Conservation (phyloP, 2,797 vertebrate species). For the Cyprinella venusta region DNA sequence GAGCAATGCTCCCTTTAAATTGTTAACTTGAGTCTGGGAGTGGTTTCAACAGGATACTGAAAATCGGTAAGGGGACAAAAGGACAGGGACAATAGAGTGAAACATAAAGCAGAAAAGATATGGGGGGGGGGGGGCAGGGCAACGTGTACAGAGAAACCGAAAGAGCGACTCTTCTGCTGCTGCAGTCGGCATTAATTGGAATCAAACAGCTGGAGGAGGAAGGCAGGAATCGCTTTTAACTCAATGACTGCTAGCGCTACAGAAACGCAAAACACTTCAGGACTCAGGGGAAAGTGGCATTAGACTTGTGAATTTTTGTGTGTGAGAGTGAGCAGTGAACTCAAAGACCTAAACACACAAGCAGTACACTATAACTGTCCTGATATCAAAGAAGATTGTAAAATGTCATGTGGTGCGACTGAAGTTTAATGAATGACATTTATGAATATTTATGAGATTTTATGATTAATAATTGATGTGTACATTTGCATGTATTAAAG, state of each 20-base stretch:
- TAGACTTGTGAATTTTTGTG: background rate
- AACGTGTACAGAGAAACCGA: conserved; percentile 51
- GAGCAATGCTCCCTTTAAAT: conserved; percentile 57
- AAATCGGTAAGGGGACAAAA: conserved; percentile 35
- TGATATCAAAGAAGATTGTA: background rate
- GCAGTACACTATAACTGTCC: background rate
- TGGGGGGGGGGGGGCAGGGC: conserved; percentile 65
- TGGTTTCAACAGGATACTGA: conserved; percentile 52
- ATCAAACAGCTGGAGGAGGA: conserved; percentile 72
- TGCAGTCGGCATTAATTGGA: conserved; percentile 67
- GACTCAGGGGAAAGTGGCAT: background rate
- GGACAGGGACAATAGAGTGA: conserved; percentile 31
- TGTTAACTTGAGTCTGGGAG: conserved; percentile 55
- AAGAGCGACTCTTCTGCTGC: background rate
- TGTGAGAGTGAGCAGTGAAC: background rate
- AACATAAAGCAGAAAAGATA: conserved; percentile 62
- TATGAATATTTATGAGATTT: background rate
- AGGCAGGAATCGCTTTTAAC: conserved; percentile 33
- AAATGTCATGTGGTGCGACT: background rate
- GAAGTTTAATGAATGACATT: background rate
- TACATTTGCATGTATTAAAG: background rate
- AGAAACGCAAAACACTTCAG: background rate
- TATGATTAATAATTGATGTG: background rate
- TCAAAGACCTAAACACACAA: conserved; percentile 18
- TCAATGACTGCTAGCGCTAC: conserved; percentile 44